These are phyloP conservation scores for Leuciscus waleckii DNA, from an alignment of 2,797 vertebrate genomes.

Conservation along the genomic window DNA sequence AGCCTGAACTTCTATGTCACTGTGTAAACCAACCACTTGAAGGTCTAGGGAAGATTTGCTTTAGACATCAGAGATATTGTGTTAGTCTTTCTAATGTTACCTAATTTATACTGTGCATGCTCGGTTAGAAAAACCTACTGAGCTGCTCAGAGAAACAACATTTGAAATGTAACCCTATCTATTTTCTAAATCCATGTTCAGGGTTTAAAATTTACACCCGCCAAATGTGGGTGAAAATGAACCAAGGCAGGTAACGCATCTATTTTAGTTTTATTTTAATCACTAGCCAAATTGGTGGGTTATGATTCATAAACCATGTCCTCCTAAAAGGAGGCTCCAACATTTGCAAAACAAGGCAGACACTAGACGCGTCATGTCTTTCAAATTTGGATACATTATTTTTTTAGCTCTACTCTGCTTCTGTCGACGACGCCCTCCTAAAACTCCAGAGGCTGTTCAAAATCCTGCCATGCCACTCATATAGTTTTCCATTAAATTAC, in stretches of 20 bases:
- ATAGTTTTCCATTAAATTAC: neutral
- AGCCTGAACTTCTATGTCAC: slow-evolving; percentile 23
- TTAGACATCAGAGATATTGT: neutral
- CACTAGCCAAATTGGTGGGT: neutral
- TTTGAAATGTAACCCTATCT: neutral
- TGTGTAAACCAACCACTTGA: slow-evolving; percentile 5
- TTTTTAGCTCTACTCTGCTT: neutral
- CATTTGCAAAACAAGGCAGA: neutral
- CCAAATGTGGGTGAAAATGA: neutral
- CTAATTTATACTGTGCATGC: neutral
- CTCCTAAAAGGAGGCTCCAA: neutral
- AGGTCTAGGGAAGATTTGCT: neutral
- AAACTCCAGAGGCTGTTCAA: neutral
- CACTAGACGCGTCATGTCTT: neutral
- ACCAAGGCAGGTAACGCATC: neutral
- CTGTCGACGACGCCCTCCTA: neutral
- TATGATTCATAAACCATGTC: neutral
- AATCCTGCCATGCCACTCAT: neutral
- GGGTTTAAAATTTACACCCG: neutral
- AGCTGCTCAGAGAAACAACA: neutral
- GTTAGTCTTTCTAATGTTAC: neutral
- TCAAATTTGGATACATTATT: neutral
- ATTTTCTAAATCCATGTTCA: neutral
- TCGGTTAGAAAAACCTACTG: neutral
- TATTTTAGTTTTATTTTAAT: no score